A percentile compares a stretch with the other conserved stretches of the same genome.
These are phyloP conservation scores for Lysandra coridon DNA, from an alignment of 2,888 invertebrate species.

Conservation along the genomic window DNA sequence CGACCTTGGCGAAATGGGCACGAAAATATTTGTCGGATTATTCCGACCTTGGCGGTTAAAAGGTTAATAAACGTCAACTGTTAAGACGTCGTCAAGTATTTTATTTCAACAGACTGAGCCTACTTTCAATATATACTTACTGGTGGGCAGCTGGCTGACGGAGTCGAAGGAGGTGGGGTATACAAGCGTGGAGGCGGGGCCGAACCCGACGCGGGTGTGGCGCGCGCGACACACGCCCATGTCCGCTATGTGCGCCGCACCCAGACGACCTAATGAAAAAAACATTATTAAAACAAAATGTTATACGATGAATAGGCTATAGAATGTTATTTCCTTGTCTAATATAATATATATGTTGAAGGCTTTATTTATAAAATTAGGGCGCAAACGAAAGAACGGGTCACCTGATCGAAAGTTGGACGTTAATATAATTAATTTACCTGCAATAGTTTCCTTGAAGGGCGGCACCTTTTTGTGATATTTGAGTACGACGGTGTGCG, in stretches of 20 bases:
- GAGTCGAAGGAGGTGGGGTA: constrained; percentile 67
- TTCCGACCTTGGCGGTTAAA: too few species aligned
- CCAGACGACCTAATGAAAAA: constrained; percentile 53
- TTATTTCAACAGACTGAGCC: too few species aligned
- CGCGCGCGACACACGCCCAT: constrained; percentile 82
- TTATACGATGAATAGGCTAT: too few species aligned
- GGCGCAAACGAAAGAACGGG: too few species aligned
- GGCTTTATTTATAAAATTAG: too few species aligned
- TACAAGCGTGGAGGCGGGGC: constrained; percentile 81
- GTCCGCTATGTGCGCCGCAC: constrained; percentile 75
- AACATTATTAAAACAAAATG: neutral
- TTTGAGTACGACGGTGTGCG: constrained; percentile 64
- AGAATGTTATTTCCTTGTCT: too few species aligned
- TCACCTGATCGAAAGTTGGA: too few species aligned
- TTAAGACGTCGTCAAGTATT: too few species aligned
- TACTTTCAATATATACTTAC: constrained; percentile 46
- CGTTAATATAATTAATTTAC: constrained; percentile 46
- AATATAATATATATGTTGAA: too few species aligned
- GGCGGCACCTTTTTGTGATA: constrained; percentile 71
- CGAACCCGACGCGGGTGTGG: constrained; percentile 88
- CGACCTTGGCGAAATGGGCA: too few species aligned
- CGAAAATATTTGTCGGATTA: too few species aligned
- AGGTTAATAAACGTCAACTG: too few species aligned
- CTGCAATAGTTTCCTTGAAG: constrained; percentile 68
- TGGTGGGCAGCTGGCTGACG: constrained; percentile 57